A percentile compares a stretch with the other conserved stretches of the same genome.
Evolutionary conservation across 2,888 invertebrate species (phyloP).

Genomic region (Eupeodes luniger): DNA sequence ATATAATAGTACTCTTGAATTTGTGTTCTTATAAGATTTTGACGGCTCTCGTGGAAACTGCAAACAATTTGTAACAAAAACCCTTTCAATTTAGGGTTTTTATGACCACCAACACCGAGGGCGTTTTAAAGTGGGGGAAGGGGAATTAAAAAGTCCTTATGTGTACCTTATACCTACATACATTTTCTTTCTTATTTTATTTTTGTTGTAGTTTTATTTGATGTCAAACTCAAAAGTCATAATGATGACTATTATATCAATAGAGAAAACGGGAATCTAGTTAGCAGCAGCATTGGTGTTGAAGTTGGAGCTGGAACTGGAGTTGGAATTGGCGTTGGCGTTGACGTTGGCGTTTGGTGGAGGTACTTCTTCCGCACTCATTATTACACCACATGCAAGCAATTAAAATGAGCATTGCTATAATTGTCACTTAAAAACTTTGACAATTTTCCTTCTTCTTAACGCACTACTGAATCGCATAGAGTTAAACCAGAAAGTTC

Average conservation of each 20-base stretch:
- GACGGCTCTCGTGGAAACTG: slow-evolving; percentile 10
- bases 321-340: background rate
- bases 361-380: slow-evolving; percentile 22
- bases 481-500: slow-evolving; percentile 46
- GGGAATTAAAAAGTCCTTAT: background rate
- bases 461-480: slow-evolving; percentile 28
- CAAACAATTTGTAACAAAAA: slow-evolving; percentile 10
- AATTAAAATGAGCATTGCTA: slow-evolving; percentile 64
- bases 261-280: background rate
- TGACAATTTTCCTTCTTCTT: slow-evolving; percentile 48
- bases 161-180: background rate
- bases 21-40: slow-evolving; percentile 34
- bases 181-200: background rate
- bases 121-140: background rate
- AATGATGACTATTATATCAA: slow-evolving; percentile 15
- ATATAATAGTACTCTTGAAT: slow-evolving; percentile 44
- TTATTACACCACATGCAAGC: slow-evolving; percentile 49
- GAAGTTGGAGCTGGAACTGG: background rate
- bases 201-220: background rate
- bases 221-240: slow-evolving; percentile 27
- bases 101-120: too few relatives aligned
- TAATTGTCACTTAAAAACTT: slow-evolving; percentile 71
- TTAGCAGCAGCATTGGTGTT: background rate
- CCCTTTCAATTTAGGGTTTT: slow-evolving; percentile 2
- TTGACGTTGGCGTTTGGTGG: too few relatives aligned